Evolutionary conservation across 1,140 invertebrate genomes (phyloP), one percentile per base, ranked within the genome.

Genomic region (Thaumatotibia leucotreta): DNA sequence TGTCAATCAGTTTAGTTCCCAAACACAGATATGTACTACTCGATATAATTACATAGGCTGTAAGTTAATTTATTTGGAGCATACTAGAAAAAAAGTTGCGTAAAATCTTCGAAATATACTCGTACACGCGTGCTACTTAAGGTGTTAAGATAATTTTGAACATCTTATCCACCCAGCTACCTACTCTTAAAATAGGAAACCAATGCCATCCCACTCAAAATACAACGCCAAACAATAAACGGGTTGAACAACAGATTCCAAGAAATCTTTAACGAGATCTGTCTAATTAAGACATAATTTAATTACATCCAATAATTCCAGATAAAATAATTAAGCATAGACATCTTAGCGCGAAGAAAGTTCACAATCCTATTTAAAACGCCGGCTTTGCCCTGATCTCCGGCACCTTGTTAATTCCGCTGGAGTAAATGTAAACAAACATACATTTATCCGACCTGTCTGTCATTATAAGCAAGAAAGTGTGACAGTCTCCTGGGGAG

Each of bases 381-480:
- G 39, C 39, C 39, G 35, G 35, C 35, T 39, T 39, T 14, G n/a
- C 14, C 5, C 20, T 20, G 20, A 45, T 17, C 39, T 45, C 14
- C 17, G 39, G 20, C 50, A 52, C 50, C 52, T 14, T 27, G 52
- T 58, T 58, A 54, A 24, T 58, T 58, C 24, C 20, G 52, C 23
- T 3, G 4, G 23, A 27, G 23, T 27, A 8, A 29, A 58, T 58
- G 14, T 58, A 58, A 58, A 58, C 52, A 58, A 58, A 58, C 52
- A 27, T 27, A 14, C 6, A n/a, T 58, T 29, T 58, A 58, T 58
- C 52, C 24, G 11, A 14, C 10, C 50, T 58, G 52, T 58, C 52
- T 11, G 24, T 58, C 52, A 58, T 29, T 58, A 58, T 58, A 6
- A 58, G 52, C 52, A 58, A 58, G 52, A 58, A 58, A 58, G 52